Conservation (phyloP, 1,140 invertebrate genomes). For the Trachymyrmex cornetzi region DNA sequence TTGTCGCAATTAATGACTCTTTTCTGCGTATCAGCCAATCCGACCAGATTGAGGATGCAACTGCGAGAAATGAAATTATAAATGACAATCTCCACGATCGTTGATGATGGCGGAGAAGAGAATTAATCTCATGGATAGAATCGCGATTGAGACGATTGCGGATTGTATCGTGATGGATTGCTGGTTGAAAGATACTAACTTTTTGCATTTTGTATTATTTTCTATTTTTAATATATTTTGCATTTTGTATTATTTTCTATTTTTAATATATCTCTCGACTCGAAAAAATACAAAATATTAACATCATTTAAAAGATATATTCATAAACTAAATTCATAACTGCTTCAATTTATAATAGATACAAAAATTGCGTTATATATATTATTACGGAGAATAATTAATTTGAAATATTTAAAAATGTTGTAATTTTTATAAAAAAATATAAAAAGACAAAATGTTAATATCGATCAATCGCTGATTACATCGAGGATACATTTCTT, state of each 20-base stretch:
- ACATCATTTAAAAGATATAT: background rate
- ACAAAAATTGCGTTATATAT: background rate
- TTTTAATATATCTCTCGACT: background rate
- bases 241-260: slow-evolving; percentile 2
- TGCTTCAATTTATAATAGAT: background rate
- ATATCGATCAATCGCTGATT: slow-evolving; percentile 11
- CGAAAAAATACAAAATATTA: background rate
- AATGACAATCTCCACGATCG: slow-evolving; percentile 2
- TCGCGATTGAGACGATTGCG: slow-evolving; percentile 15
- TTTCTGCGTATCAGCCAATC: slow-evolving; percentile 39
- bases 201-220: slow-evolving; percentile 26
- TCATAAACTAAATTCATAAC: background rate
- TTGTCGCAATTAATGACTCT: slow-evolving; percentile 9
- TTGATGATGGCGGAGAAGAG: slow-evolving; percentile 13
- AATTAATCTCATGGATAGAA: slow-evolving; percentile 48
- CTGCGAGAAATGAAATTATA: slow-evolving; percentile 39
- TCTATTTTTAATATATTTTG: slow-evolving; percentile 22
- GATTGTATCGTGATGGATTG: background rate
- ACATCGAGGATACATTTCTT: slow-evolving; percentile 21
- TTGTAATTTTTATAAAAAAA: background rate
- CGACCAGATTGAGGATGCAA: background rate
- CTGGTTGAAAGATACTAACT: slow-evolving; percentile 11
- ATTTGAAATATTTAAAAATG: background rate
- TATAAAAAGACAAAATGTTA: slow-evolving; percentile 17
- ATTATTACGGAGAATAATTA: background rate